Evolutionary conservation across 1,140 invertebrate species (phyloP), one percentile per base, ranked within the genome.

Genomic region (Akabosia matsudoensis): DNA sequence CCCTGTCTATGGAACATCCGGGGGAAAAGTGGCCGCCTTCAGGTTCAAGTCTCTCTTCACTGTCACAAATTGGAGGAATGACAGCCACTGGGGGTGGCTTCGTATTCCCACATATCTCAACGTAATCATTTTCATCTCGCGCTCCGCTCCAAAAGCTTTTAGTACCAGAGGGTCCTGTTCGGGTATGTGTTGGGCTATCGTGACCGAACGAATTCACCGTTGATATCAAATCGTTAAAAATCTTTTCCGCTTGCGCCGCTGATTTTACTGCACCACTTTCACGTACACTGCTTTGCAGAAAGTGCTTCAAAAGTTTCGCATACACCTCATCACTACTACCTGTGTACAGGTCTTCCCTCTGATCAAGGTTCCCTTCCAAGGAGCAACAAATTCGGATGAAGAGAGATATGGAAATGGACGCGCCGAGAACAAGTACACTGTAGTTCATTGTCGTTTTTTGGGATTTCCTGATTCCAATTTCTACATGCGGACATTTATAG

Each of bases 361-460:
- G 14, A 22, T 10, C 54, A 13, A 3, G 54, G 33, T 72, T 45
- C 1, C 33, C 70, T 22, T 51, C 70, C 33, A 52, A 16, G n/a
- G 22, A 4, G 37, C 37, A 14, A 26, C 37, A 73, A 0, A 78
- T 54, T 1, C 78, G 74, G 2, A 79, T 64, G 74, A 76, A 79
- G 1, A 74, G 45, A 1, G 70, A 45, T 31, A 79, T 76, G 16
- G 67, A 31, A 31, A 79, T 71, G 0, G 75, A 34, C 7, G 78
- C 75, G 16, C 78, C 78, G 14, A 79, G 24, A 51, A 76, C 37
- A 24, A 76, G 28, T 2, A 76, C 52, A 22, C 78, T 75, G 78
- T 79, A 79, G 54, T 79, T 79, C 77, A 78, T 78, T 4, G 24
- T 56, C 3, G 24, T n/a, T 7, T 7, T 22, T 22, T 56, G n/a